phyloP scores from a whole-genome alignment of 2,797 vertebrate species.

The Mionectes olivaceus region DNA sequence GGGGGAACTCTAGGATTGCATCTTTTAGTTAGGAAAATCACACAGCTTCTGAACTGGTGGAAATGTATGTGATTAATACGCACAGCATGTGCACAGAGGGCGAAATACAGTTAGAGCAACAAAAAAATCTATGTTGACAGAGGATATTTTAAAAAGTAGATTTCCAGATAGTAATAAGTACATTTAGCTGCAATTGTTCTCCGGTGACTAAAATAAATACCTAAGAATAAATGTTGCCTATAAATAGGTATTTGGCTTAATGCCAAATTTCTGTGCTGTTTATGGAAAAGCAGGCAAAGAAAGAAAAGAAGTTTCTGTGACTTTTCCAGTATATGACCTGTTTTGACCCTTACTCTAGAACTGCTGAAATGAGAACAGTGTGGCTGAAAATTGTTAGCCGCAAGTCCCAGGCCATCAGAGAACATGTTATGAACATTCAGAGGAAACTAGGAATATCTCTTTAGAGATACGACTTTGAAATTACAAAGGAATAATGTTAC shows the following conservation, averaged over 20 bases:
- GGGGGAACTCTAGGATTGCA: not conserved
- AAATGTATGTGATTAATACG: not conserved
- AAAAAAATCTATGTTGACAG: not conserved
- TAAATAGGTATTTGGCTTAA: conserved; percentile 49
- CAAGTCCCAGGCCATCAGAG: not conserved
- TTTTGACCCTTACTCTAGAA: conserved; percentile 3
- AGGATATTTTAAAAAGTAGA: conserved; percentile 1
- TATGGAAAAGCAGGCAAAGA: conserved; percentile 33
- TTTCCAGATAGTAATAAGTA: conserved; percentile 44
- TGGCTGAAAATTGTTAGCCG: not conserved
- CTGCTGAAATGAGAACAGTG: not conserved
- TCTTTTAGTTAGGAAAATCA: not conserved
- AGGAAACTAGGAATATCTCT: not conserved
- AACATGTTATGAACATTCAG: accelerated
- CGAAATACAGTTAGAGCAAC: not conserved
- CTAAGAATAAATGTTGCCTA: conserved; percentile 60
- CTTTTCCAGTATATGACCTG: conserved; percentile 32
- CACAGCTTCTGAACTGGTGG: not conserved
- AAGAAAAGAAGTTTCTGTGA: conserved; percentile 10
- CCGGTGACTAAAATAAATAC: conserved; percentile 47
- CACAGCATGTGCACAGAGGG: not conserved
- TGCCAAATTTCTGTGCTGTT: conserved; percentile 41
- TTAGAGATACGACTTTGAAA: not conserved
- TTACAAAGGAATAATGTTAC: not conserved
- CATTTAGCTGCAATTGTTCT: conserved; percentile 61